Evolutionary conservation across 2,888 invertebrate species (phyloP).

Genomic region (Dinocampus coccinellae): DNA sequence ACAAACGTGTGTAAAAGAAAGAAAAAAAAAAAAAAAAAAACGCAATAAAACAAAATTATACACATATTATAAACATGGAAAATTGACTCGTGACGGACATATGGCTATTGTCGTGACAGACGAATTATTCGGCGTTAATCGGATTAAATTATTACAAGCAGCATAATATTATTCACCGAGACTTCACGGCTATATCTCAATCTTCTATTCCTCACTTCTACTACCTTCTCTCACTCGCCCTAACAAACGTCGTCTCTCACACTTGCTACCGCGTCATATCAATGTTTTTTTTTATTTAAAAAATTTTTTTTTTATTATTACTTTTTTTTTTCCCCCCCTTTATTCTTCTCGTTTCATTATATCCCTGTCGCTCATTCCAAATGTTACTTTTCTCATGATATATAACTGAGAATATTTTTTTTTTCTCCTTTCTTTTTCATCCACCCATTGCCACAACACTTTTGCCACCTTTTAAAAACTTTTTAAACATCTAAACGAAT

Average conservation of each 20-base stretch:
- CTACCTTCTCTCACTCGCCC: background rate
- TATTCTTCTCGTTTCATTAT: conserved; percentile 32
- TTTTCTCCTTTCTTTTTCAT: too few species aligned
- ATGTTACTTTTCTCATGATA: conserved; percentile 13
- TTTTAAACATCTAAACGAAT: background rate
- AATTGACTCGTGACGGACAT: too few species aligned
- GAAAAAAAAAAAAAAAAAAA: too few species aligned
- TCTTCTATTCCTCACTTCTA: conserved; percentile 17
- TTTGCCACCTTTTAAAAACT: background rate
- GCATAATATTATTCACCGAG: conserved; percentile 55
- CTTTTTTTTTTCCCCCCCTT: background rate
- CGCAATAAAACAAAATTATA: too few species aligned
- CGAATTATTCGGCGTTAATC: conserved; percentile 50
- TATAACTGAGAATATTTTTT: background rate
- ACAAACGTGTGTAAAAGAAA: background rate
- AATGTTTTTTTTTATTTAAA: too few species aligned
- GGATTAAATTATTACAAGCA: conserved; percentile 55
- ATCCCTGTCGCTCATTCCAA: conserved; percentile 17
- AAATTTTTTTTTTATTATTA: too few species aligned
- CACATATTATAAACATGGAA: background rate
- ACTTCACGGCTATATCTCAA: conserved; percentile 44
- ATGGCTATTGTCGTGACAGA: conserved; percentile 38
- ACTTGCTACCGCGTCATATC: too few species aligned
- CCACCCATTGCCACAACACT: background rate
- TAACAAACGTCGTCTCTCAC: too few species aligned